phyloP scores from a whole-genome alignment of 2,113 vertebrate species.

The Oostethus manadensis region DNA sequence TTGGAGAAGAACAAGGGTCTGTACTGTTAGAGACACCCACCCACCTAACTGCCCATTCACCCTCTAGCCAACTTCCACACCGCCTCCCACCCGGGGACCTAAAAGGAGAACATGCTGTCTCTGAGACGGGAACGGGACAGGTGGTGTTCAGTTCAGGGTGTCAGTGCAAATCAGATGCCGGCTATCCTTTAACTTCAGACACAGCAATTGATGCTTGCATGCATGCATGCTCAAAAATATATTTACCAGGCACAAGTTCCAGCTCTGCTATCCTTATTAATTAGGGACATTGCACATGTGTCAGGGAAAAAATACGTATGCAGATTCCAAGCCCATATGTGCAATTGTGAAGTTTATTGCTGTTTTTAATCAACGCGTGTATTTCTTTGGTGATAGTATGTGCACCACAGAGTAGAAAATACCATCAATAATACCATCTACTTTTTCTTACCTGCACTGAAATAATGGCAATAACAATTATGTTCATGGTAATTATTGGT shows the following conservation, averaged over 20 bases:
- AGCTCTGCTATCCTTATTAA: background rate
- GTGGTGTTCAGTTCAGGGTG: slow-evolving; percentile 71
- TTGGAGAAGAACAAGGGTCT: slow-evolving; percentile 20
- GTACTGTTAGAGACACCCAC: slow-evolving; percentile 21
- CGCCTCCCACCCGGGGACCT: slow-evolving; percentile 61
- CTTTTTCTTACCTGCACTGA: too few species aligned
- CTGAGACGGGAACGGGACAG: slow-evolving; percentile 78
- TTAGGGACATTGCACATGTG: background rate
- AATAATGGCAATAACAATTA: too few species aligned
- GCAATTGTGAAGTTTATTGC: too few species aligned
- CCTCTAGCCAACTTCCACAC: slow-evolving; percentile 24
- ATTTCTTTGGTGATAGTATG: too few species aligned
- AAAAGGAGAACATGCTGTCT: slow-evolving; percentile 79
- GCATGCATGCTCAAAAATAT: slow-evolving; percentile 30
- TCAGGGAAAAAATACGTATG: too few species aligned
- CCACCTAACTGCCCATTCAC: slow-evolving; percentile 50
- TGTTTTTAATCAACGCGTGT: too few species aligned
- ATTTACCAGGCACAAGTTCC: slow-evolving; percentile 8
- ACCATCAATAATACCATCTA: too few species aligned
- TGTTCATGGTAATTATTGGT: too few species aligned
- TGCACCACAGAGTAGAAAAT: too few species aligned
- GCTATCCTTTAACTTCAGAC: slow-evolving; percentile 57
- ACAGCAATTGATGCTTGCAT: slow-evolving; percentile 54
- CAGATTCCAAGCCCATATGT: too few species aligned
- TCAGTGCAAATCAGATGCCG: slow-evolving; percentile 56